These are phyloP conservation scores for Dichetophora obliterata DNA, from an alignment of 2,888 invertebrate species.

Conservation along the genomic window DNA sequence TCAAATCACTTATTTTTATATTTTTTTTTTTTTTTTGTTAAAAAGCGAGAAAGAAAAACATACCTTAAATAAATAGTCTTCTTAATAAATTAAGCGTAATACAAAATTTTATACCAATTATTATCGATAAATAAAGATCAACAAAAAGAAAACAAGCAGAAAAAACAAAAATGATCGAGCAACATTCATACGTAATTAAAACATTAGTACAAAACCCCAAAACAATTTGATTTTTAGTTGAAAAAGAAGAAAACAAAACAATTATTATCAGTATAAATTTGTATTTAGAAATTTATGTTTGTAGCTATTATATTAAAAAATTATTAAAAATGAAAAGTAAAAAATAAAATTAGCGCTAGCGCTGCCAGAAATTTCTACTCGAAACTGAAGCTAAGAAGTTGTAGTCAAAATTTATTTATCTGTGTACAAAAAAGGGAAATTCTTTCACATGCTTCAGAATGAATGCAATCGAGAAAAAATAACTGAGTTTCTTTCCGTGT, in stretches of 20 bases:
- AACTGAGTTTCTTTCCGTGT: too few species aligned
- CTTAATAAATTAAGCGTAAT: constrained; percentile 9
- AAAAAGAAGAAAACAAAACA: neutral
- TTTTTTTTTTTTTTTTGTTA: neutral
- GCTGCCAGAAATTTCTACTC: too few species aligned
- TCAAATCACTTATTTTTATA: neutral
- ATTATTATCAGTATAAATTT: too few species aligned
- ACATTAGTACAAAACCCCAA: neutral
- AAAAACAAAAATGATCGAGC: neutral
- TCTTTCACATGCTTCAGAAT: too few species aligned
- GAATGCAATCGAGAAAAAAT: too few species aligned
- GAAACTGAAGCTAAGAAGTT: too few species aligned
- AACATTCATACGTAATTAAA: constrained; percentile 14
- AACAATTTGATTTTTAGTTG: neutral
- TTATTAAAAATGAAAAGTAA: too few species aligned
- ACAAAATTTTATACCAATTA: constrained; percentile 30
- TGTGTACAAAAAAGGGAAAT: too few species aligned
- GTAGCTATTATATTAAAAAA: too few species aligned
- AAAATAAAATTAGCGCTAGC: too few species aligned
- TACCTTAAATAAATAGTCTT: neutral
- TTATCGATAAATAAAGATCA: constrained; percentile 20
- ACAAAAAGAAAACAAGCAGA: neutral
- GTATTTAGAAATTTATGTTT: too few species aligned
- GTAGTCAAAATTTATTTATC: too few species aligned
- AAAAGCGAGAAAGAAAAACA: neutral